A percentile compares a stretch with the other conserved stretches of the same genome.
These are phyloP conservation scores for Clinocottus analis DNA, from an alignment of 2,113 vertebrate species.

Conservation along the genomic window DNA sequence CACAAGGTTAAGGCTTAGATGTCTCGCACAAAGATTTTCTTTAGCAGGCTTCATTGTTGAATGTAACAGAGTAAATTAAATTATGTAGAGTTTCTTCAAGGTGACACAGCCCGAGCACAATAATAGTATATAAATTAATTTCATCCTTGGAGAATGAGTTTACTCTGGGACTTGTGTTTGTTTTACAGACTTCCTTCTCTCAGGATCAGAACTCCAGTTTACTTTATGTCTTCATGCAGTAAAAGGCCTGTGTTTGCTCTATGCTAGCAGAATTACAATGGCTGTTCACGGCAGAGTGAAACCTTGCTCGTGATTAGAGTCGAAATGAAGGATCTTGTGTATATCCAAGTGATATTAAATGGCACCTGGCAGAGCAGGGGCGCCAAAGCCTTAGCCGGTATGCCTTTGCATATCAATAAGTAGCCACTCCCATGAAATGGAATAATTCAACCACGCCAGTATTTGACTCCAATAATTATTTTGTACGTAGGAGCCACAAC, in stretches of 20 bases:
- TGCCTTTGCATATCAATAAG: constrained; percentile 72
- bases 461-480: constrained; percentile 22
- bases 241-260: constrained; percentile 42
- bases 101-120: constrained; percentile 53
- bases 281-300: constrained; percentile 44
- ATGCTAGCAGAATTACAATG: constrained; percentile 50
- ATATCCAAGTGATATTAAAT: constrained; percentile 75
- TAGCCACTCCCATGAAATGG: constrained; percentile 50
- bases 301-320: constrained; percentile 66
- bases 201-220: constrained; percentile 48
- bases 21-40: constrained; percentile 57
- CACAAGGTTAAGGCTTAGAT: constrained; percentile 72
- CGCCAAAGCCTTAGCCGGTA: constrained; percentile 40
- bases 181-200: constrained; percentile 37
- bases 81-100: constrained; percentile 50
- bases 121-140: constrained; percentile 61
- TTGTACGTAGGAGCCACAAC: constrained; percentile 13
- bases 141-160: constrained; percentile 34
- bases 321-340: constrained; percentile 71
- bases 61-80: constrained; percentile 46
- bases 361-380: constrained; percentile 58
- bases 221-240: constrained; percentile 15
- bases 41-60: constrained; percentile 26
- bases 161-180: constrained; percentile 40
- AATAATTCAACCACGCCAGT: constrained; percentile 52